Base-by-base conservation (phyloP, 2,113 vertebrate species). In the Aspidoscelis tigris region DNA sequence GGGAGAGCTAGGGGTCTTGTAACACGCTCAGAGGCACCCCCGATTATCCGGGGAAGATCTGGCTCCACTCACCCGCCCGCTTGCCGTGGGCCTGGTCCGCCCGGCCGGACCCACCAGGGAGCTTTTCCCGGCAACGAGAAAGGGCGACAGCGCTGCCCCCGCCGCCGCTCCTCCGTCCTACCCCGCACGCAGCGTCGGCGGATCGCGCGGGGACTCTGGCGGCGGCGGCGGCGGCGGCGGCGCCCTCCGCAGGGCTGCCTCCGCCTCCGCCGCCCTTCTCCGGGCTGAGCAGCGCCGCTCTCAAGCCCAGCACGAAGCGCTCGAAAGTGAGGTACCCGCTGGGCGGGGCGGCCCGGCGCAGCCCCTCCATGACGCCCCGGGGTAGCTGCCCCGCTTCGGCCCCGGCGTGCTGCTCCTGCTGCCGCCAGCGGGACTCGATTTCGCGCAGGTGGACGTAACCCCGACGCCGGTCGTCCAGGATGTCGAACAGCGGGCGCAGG, bases 281-380 rank as follows among this genome's bases (percentile, higher is more conserved):
- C 76, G 97, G 88, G 69, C 93, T 95, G 26, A 96, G 93, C 94
- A 98, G 97, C 11, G 98, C 96, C 77, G 96, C 94, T 22, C 98
- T 95, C 68, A 99, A 95, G 33, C 98, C 98, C 41, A 97, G 93
- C 0, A 99, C 98, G 89, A 99, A 98, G 4, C 97, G 96, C 93
- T 99, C 97, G 91, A 99, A 99, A 9, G 97, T 98, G 82, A 99
- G 97, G 92, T 96, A 97, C 41, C 98, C 98, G 87, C 97, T 97
- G 84, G 96, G 95, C 4, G 98, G 98, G 0, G 98, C 96, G 70
- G 97, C 97, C 83, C 93, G 93, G 81, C 98, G 89, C 88, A 99
- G 86, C 71, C 97, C 97, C 82, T 96, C 92, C 90, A 98, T 93
- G 66, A 99, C 98, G 3, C 98, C 97, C n/a, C 95, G 93, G 47